Evolutionary conservation across 2,888 invertebrate species (phyloP).

Genomic region (Melikaiella ostensackeni): DNA sequence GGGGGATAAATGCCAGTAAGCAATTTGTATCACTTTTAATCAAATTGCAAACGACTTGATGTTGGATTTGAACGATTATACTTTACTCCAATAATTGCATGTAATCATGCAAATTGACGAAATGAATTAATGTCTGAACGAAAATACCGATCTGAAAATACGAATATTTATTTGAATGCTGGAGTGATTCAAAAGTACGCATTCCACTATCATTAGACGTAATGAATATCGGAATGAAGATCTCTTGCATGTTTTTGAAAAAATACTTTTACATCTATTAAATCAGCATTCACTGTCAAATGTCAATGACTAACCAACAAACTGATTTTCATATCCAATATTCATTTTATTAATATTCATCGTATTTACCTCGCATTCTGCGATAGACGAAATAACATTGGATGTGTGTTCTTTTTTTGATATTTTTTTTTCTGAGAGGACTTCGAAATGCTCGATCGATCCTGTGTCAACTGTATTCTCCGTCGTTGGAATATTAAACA

Average conservation of each 20-base stretch:
- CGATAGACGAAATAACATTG: neutral
- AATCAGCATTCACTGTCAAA: neutral
- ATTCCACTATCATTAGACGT: conserved; percentile 57
- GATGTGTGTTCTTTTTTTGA: neutral
- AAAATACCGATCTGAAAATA: conserved; percentile 47
- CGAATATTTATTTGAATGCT: conserved; percentile 53
- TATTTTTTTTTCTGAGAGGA: neutral
- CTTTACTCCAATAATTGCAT: conserved; percentile 57
- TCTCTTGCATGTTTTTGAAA: conserved; percentile 19
- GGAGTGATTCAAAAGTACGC: conserved; percentile 51
- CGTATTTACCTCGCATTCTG: neutral
- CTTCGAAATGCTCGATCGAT: neutral
- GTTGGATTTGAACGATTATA: conserved; percentile 58
- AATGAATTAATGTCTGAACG: conserved; percentile 53
- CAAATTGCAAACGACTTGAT: conserved; percentile 55
- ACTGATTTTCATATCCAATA: neutral
- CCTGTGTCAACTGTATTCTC: neutral
- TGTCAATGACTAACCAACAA: neutral
- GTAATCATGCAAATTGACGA: conserved; percentile 61
- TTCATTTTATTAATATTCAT: no score
- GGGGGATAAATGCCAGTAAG: neutral
- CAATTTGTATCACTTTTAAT: conserved; percentile 35
- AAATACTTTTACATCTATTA: neutral
- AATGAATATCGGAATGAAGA: conserved; percentile 59
- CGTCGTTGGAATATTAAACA: conserved; percentile 12